Conservation (phyloP, 2,888 invertebrate species). For the Ectropis crepuscularia region DNA sequence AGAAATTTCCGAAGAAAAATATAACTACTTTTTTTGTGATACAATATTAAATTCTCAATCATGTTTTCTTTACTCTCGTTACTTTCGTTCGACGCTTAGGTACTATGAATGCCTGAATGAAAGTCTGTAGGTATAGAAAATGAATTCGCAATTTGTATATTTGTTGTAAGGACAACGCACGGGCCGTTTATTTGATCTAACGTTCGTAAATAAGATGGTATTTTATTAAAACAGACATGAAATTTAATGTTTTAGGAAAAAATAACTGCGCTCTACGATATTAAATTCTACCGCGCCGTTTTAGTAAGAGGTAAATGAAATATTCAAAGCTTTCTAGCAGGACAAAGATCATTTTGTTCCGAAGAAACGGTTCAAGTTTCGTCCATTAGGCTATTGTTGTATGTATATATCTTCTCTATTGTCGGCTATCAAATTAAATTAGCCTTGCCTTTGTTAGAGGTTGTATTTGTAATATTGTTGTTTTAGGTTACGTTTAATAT, state of each 20-base stretch:
- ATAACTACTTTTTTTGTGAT: too few species aligned
- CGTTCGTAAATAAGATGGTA: too few species aligned
- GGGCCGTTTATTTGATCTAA: too few species aligned
- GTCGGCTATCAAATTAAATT: conserved; percentile 25
- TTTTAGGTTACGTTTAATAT: conserved; percentile 17
- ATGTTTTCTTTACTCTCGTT: too few species aligned
- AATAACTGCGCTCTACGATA: conserved; percentile 1
- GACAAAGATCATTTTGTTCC: conserved; percentile 10
- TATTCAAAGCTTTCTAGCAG: conserved; percentile 15
- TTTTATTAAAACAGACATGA: too few species aligned
- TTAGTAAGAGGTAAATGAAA: conserved; percentile 14
- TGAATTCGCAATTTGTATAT: too few species aligned
- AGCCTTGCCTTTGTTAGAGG: conserved; percentile 24
- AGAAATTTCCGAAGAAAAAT: too few species aligned
- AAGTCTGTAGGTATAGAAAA: too few species aligned
- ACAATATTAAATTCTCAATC: too few species aligned
- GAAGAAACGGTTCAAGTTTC: conserved; percentile 25
- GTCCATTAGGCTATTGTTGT: conserved; percentile 27
- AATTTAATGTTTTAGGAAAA: background rate
- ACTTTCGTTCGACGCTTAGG: too few species aligned
- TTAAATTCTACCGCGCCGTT: conserved; percentile 1
- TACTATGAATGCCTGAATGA: too few species aligned
- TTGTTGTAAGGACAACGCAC: too few species aligned
- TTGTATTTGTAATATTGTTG: conserved; percentile 21
- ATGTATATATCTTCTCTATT: conserved; percentile 6